phyloP scores from a whole-genome alignment of 1,140 invertebrate genomes.

The Oreohelix idahoensis region DNA sequence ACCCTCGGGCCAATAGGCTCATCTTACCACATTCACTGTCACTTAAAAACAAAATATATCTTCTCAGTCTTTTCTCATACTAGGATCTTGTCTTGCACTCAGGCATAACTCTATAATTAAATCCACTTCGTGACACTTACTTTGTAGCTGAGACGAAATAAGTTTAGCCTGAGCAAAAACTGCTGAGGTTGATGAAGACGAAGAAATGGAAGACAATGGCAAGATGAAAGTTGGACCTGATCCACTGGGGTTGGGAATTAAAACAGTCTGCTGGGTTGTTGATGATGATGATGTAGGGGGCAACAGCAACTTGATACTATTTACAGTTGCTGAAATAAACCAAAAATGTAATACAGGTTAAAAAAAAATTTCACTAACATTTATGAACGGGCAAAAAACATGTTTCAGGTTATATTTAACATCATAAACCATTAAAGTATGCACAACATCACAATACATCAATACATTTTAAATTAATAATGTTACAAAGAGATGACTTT shows the following conservation, averaged over 20 bases:
- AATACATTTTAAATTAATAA: no score
- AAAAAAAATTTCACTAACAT: neutral
- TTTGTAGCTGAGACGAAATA: constrained; percentile 40
- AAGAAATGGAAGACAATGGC: constrained; percentile 35
- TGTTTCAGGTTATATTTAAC: no score
- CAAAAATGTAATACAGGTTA: neutral
- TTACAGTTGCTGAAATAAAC: constrained; percentile 30
- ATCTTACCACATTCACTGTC: no score
- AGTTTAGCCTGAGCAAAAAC: constrained; percentile 36
- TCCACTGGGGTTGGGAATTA: constrained; percentile 36
- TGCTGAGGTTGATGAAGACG: constrained; percentile 28
- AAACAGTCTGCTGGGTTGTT: constrained; percentile 30
- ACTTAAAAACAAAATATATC: no score
- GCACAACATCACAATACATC: no score
- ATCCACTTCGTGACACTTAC: no score
- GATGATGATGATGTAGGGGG: constrained; percentile 18
- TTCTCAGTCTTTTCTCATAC: no score
- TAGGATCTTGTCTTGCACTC: no score
- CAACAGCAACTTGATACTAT: constrained; percentile 33
- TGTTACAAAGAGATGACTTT: no score
- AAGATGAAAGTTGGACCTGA: constrained; percentile 29
- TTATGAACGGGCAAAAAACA: neutral
- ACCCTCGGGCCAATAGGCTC: no score
- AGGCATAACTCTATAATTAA: no score
- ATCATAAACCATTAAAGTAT: no score